Percentiles rank a stretch among this genome's conserved stretches.
phyloP scores from a whole-genome alignment of 2,797 vertebrate genomes.

The Esox masquinongy region DNA sequence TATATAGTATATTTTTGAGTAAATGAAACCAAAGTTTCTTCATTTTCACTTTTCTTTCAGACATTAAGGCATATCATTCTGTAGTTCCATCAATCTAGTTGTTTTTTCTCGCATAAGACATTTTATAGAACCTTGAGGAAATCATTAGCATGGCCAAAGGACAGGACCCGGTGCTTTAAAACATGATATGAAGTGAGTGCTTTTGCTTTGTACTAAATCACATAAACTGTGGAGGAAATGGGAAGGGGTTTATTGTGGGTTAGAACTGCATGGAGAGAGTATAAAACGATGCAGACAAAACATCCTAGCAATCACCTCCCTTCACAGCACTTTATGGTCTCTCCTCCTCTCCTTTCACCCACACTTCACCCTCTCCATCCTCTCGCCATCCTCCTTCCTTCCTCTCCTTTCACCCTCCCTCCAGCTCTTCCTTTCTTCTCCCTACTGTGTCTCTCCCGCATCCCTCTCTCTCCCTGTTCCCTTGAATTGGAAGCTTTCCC shows the following conservation, averaged over 20 bases:
- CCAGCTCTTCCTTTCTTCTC: not conserved
- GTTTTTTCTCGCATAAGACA: not conserved
- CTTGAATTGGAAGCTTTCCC: slow-evolving; percentile 49
- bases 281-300: slow-evolving; percentile 31
- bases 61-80: slow-evolving; percentile 21
- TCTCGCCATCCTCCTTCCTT: not conserved
- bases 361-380: not conserved
- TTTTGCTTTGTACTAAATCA: not conserved
- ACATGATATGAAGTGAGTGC: not conserved
- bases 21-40: too few relatives aligned
- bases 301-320: slow-evolving; percentile 31
- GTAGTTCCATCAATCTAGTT: slow-evolving; percentile 16
- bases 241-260: slow-evolving; percentile 31
- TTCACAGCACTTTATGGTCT: not conserved
- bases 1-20: too few relatives aligned
- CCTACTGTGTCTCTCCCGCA: not conserved
- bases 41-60: slow-evolving; percentile 15
- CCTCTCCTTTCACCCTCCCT: not conserved
- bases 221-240: slow-evolving; percentile 12
- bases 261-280: slow-evolving; percentile 32
- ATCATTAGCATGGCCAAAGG: not conserved
- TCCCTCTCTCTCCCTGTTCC: not conserved
- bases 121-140: not conserved
- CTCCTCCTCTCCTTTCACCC: not conserved
- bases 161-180: slow-evolving; percentile 13